These are phyloP conservation scores for Sericinus montela DNA, from an alignment of 2,888 invertebrate genomes.

Conservation along the genomic window DNA sequence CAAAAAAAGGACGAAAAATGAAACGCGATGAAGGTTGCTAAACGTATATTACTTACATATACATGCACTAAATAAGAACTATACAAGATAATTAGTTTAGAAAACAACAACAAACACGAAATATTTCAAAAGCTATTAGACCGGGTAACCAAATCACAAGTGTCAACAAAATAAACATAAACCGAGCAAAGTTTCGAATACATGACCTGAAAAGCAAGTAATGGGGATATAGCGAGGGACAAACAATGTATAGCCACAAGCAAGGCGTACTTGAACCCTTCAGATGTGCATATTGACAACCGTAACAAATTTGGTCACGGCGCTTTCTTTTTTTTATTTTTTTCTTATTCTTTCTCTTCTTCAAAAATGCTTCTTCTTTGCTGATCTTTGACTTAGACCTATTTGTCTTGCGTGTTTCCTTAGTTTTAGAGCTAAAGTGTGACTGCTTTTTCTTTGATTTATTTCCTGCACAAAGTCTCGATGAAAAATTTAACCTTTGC, in stretches of 20 bases:
- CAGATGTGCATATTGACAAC: constrained; percentile 40
- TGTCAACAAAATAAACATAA: constrained; percentile 29
- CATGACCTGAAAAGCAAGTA: constrained; percentile 21
- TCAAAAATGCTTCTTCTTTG: neutral
- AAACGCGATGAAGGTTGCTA: too few species aligned
- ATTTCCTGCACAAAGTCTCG: neutral
- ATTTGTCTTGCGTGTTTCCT: neutral
- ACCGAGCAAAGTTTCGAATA: constrained; percentile 10
- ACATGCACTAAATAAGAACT: neutral
- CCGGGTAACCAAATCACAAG: constrained; percentile 47
- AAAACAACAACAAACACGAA: constrained; percentile 27
- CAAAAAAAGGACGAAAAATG: too few species aligned
- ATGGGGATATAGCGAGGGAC: constrained; percentile 36
- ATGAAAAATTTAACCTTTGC: neutral
- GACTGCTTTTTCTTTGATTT: neutral
- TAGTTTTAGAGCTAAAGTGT: neutral
- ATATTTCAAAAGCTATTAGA: constrained; percentile 41
- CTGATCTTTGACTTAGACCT: neutral
- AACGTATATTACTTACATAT: too few species aligned
- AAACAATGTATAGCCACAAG: constrained; percentile 49
- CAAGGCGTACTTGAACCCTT: constrained; percentile 46
- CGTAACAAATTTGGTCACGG: constrained; percentile 29
- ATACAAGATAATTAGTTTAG: neutral
- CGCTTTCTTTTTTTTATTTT: constrained; percentile 33
- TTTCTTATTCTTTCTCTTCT: neutral